These are phyloP conservation scores for Malurus alboscapulatus DNA, from an alignment of 2,113 vertebrate species.

Conservation along the genomic window DNA sequence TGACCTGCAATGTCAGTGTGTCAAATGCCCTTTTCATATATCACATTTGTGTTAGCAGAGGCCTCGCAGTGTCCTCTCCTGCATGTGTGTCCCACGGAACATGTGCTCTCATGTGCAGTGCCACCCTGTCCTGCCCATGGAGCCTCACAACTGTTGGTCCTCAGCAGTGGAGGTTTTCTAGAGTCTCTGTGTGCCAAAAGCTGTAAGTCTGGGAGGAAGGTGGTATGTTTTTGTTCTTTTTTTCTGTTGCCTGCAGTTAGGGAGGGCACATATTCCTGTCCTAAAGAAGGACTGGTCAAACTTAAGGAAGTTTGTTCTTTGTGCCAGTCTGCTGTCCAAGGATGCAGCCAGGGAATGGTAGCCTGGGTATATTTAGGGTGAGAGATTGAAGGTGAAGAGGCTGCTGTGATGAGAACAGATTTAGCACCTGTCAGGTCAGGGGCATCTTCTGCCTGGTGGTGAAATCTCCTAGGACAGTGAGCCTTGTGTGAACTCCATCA, in stretches of 20 bases:
- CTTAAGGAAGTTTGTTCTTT: neutral
- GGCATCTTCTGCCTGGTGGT: neutral
- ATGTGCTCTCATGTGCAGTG: neutral
- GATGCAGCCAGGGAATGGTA: neutral
- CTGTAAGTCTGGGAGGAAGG: neutral
- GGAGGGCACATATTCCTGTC: neutral
- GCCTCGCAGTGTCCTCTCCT: neutral
- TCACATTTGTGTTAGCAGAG: neutral
- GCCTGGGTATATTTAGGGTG: neutral
- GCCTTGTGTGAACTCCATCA: slow-evolving; percentile 2
- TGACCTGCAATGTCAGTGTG: neutral
- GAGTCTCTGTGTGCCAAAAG: neutral
- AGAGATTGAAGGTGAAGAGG: neutral
- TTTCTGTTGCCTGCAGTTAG: neutral
- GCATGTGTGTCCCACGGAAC: fast-evolving
- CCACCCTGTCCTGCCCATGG: neutral
- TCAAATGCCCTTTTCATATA: neutral
- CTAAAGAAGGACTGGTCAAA: neutral
- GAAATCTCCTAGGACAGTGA: slow-evolving; percentile 18
- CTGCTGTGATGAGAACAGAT: neutral
- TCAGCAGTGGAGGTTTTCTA: neutral
- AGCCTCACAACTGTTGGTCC: neutral
- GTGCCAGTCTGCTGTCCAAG: neutral
- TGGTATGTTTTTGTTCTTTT: neutral
- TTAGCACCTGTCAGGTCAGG: slow-evolving; percentile 44